phyloP scores from a whole-genome alignment of 2,797 vertebrate species.

The Cichlasoma orientale region DNA sequence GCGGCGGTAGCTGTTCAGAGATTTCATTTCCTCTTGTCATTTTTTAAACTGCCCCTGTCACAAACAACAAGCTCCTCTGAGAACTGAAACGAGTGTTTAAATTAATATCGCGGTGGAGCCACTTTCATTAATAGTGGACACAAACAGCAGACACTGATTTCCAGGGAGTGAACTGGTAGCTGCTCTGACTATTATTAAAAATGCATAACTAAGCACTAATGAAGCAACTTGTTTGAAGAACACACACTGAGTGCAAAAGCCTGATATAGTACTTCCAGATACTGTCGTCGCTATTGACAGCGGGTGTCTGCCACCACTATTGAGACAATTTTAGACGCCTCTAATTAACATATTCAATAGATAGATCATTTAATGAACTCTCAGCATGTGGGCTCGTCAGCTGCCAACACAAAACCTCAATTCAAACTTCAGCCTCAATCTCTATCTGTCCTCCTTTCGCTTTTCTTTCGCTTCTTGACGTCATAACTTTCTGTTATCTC shows the following conservation, averaged over 20 bases:
- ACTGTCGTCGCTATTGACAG: slow-evolving; percentile 46
- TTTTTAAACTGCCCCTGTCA: slow-evolving; percentile 31
- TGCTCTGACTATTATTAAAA: slow-evolving; percentile 35
- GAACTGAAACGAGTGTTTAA: slow-evolving; percentile 21
- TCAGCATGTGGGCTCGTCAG: slow-evolving; percentile 45
- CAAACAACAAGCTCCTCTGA: slow-evolving; percentile 36
- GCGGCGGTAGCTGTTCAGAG: slow-evolving; percentile 29
- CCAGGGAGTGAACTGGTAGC: slow-evolving; percentile 3
- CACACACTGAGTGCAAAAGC: slow-evolving; percentile 27
- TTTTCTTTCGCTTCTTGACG: background rate
- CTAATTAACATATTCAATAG: slow-evolving; percentile 71
- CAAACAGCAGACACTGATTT: slow-evolving; percentile 21
- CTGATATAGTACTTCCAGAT: slow-evolving; percentile 42
- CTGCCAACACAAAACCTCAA: slow-evolving; percentile 54
- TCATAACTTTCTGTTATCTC: background rate
- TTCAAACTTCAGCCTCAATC: slow-evolving; percentile 35
- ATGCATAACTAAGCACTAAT: slow-evolving; percentile 31
- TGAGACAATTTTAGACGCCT: slow-evolving; percentile 51
- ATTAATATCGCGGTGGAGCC: slow-evolving; percentile 40
- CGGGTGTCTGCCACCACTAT: slow-evolving; percentile 17
- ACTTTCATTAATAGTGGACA: slow-evolving; percentile 36
- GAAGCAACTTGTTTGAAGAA: slow-evolving; percentile 47
- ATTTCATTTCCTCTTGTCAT: slow-evolving; percentile 53
- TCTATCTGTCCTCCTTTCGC: background rate
- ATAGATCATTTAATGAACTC: slow-evolving; percentile 72